These are phyloP conservation scores for Acanthis flammea DNA, from an alignment of 2,797 vertebrate genomes.

Conservation along the genomic window DNA sequence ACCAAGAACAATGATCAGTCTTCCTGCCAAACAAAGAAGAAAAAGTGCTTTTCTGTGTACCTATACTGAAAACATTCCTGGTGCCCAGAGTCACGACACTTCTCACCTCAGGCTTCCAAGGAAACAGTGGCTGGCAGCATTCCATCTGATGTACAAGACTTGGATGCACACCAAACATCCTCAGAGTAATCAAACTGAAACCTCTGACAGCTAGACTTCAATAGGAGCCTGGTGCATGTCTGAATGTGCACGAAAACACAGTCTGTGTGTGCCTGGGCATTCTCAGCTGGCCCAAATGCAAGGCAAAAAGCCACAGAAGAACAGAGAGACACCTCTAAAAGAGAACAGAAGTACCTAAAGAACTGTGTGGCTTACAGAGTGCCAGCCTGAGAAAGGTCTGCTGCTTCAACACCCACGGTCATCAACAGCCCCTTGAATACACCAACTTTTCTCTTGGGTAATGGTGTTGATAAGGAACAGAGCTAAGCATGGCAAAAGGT, in stretches of 20 bases:
- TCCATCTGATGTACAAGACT: neutral
- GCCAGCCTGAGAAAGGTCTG: neutral
- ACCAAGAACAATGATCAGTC: neutral
- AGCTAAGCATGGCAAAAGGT: neutral
- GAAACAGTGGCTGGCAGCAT: neutral
- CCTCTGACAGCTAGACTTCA: neutral
- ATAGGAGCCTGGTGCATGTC: neutral
- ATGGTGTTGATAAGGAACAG: neutral
- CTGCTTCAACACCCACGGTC: neutral
- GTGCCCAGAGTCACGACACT: neutral
- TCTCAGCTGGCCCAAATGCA: neutral
- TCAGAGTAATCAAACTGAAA: neutral
- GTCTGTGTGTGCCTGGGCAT: neutral
- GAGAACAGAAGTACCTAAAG: neutral
- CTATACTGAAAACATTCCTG: neutral
- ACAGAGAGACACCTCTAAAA: neutral
- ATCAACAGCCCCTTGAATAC: accelerated
- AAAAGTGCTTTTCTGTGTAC: neutral
- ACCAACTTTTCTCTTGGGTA: neutral
- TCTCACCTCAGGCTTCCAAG: neutral
- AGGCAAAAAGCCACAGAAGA: neutral
- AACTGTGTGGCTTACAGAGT: neutral
- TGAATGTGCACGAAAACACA: neutral
- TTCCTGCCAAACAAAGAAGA: neutral
- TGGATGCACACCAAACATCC: neutral